Base-by-base conservation (phyloP, 2,888 invertebrate species). In the Napeogenes sylphis region DNA sequence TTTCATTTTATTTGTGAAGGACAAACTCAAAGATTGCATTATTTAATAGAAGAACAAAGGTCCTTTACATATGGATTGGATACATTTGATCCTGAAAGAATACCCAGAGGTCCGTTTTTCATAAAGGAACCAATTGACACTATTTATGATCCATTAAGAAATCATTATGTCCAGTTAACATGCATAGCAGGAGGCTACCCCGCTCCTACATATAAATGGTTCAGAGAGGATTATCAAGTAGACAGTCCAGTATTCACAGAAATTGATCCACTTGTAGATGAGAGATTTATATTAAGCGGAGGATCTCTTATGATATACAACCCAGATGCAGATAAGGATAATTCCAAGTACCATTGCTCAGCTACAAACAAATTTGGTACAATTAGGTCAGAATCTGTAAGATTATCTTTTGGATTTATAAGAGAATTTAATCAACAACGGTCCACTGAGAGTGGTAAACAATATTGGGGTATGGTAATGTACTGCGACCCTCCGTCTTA, bases 391-490 rank as follows among this genome's bases (percentile, higher is more conserved):
- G 96, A 97, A 80, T 97, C 95, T 73, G 96, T 97, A 0, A 92
- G 95, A 58, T 85, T 99, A 4, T 95, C 96, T 55, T 98, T 98
- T 87, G 98, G 98, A 42, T 95, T 92, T 77, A 97, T 98, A 69
- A 92, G 95, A 78, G 97, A 98, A 83, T 98, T 98, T 75, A 97
- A 97, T 84, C 92, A 96, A 69, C 96, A 96, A 79, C 92, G 98
- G 63, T 94, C 97, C 0, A 91, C 93, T 54, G 98, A 98, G 85
- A 92, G 92, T 67, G 97, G 97, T 6, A 95, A 96, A 73, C 95
- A 97, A 82, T 97, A 97, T 84, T 98, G 97, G 97, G 98, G 98
- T 45, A 98, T 97, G 90, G 95, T 96, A 0, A 93, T 98, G 70
- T 95, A 94, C 71, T 98, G 98, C 86, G 97, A 98, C 89, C 96